These are phyloP conservation scores for Drosophila orena DNA, from an alignment of 1,140 invertebrate genomes.

Conservation along the genomic window DNA sequence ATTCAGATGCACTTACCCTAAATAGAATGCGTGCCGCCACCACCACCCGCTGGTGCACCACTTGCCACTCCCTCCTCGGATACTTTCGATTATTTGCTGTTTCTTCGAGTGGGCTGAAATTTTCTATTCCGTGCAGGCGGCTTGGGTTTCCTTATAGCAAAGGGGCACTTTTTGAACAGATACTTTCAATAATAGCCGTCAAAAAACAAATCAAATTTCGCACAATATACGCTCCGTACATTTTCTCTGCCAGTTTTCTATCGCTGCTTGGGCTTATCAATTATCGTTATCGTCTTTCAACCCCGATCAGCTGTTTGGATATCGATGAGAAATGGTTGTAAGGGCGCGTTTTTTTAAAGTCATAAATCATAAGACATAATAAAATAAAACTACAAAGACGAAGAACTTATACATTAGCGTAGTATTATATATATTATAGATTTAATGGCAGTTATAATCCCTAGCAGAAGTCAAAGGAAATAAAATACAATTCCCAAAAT, in stretches of 20 bases:
- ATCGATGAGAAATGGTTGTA: background rate
- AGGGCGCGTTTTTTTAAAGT: background rate
- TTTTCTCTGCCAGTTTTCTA: slow-evolving; percentile 6
- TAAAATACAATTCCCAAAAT: background rate
- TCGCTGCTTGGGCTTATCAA: slow-evolving; percentile 1
- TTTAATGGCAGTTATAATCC: no score
- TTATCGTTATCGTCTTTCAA: slow-evolving; percentile 3
- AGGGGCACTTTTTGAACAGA: background rate
- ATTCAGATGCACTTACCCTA: slow-evolving; percentile 57
- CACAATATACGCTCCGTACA: background rate
- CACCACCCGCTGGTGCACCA: slow-evolving; percentile 25
- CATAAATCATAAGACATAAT: no score
- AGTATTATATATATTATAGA: no score
- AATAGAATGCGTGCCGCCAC: slow-evolving; percentile 56
- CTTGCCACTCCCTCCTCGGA: slow-evolving; percentile 44
- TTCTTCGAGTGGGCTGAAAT: background rate
- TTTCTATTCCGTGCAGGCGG: background rate
- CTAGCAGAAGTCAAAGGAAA: background rate
- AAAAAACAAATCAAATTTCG: slow-evolving; percentile 11
- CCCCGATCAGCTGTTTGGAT: slow-evolving; percentile 3
- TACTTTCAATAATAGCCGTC: slow-evolving; percentile 4
- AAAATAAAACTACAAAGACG: background rate
- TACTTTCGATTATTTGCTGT: background rate
- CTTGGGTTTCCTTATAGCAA: background rate
- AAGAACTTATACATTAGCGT: no score